A percentile compares a stretch with the other conserved stretches of the same genome.
Evolutionary conservation across 2,797 vertebrate species (phyloP).

Genomic region (Poeciliopsis infans): DNA sequence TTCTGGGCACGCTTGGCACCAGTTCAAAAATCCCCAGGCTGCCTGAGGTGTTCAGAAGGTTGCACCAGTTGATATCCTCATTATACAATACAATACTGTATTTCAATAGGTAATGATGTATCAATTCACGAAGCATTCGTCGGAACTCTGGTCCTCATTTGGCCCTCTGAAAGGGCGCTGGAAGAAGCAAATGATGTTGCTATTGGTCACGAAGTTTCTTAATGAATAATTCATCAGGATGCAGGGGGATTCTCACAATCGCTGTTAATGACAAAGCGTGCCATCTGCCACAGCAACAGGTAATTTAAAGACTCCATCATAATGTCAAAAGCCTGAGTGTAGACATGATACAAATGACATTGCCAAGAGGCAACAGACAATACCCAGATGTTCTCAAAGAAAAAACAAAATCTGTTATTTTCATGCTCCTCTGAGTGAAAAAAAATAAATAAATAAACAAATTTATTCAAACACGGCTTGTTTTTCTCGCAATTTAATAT

Average conservation of each 20-base stretch:
- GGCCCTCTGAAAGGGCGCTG: constrained; percentile 7
- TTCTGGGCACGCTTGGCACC: not conserved
- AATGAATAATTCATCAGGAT: constrained; percentile 70
- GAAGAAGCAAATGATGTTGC: constrained; percentile 61
- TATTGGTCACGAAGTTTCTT: constrained; percentile 51
- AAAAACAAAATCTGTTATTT: constrained; percentile 18
- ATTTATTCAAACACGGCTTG: constrained; percentile 13
- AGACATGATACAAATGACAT: constrained; percentile 25
- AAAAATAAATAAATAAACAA: constrained; percentile 17
- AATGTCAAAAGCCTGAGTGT: constrained; percentile 38
- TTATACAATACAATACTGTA: constrained; percentile 74
- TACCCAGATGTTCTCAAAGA: constrained; percentile 21
- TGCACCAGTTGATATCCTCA: constrained; percentile 55
- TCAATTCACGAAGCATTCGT: constrained; percentile 62
- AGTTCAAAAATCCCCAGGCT: constrained; percentile 15
- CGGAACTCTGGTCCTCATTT: constrained; percentile 33
- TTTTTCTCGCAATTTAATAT: constrained; percentile 29
- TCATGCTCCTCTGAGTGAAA: not conserved
- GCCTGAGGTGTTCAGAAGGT: constrained; percentile 26
- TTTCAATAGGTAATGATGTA: constrained; percentile 69
- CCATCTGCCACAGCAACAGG: constrained; percentile 73
- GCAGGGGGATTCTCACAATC: constrained; percentile 51
- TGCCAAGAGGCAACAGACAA: constrained; percentile 28
- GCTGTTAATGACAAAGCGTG: constrained; percentile 62
- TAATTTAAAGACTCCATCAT: constrained; percentile 63